Conservation (phyloP, 2,113 vertebrate species). For the Lota lota region DNA sequence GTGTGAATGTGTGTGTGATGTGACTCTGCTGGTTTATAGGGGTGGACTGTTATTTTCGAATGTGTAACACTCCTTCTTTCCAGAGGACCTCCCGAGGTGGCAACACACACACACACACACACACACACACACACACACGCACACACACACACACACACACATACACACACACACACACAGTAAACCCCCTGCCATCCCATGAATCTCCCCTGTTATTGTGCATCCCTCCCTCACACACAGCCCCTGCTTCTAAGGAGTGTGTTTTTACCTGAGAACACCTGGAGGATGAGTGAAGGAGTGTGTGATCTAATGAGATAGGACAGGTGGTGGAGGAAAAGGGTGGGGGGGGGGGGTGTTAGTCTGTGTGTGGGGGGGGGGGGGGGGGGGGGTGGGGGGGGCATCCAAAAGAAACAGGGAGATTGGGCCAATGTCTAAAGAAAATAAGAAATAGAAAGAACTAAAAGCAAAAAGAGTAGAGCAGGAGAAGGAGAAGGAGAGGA, state of each 20-base stretch:
- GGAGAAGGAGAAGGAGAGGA: background rate
- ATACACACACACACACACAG: conserved; percentile 26
- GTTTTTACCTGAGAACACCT: conserved; percentile 49
- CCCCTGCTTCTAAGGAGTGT: conserved; percentile 36
- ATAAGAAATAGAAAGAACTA: background rate
- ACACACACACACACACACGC: conserved; percentile 26
- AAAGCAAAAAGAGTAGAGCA: background rate
- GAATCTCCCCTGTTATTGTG: conserved; percentile 34
- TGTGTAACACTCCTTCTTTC: conserved; percentile 58
- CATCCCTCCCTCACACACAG: conserved; percentile 9
- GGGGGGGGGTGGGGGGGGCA: conserved; percentile 1
- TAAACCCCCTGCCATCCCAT: conserved; percentile 31
- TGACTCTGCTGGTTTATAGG: conserved; percentile 49
- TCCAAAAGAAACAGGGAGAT: background rate
- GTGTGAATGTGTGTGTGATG: conserved; percentile 17
- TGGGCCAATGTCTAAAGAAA: background rate
- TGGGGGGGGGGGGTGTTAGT: background rate
- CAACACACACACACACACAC: conserved; percentile 17
- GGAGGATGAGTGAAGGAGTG: conserved; percentile 25
- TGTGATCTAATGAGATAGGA: background rate
- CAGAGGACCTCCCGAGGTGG: conserved; percentile 40
- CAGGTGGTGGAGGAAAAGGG: too few relatives aligned
- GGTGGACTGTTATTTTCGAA: conserved; percentile 60
- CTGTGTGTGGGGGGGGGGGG: background rate
- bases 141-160: conserved; percentile 16